Conservation (phyloP, 2,888 invertebrate species). For the Nebria brevicollis region DNA sequence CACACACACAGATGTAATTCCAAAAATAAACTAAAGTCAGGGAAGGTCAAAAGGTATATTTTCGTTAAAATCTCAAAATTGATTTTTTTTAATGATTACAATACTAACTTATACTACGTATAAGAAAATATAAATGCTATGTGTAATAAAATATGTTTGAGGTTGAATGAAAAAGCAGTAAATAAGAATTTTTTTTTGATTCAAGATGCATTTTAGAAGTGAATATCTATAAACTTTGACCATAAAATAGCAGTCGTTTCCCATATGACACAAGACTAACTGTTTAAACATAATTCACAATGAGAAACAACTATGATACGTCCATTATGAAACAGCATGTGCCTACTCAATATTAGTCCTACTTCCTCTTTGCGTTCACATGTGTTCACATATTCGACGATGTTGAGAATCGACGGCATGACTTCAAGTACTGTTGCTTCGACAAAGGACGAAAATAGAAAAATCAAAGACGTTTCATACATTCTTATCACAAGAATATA, state of each 20-base stretch:
- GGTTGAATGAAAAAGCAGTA: background rate
- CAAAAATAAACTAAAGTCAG: too few species aligned
- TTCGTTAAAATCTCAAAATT: too few species aligned
- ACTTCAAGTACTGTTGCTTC: background rate
- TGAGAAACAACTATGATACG: conserved; percentile 12
- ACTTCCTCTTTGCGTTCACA: background rate
- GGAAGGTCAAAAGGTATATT: too few species aligned
- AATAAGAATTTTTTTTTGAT: background rate
- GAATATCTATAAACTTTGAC: conserved; percentile 8
- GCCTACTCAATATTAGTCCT: background rate
- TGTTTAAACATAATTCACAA: conserved; percentile 17
- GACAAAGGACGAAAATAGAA: background rate
- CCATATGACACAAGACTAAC: conserved; percentile 18
- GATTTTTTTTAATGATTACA: too few species aligned
- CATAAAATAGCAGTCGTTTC: background rate
- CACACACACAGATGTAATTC: too few species aligned
- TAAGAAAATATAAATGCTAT: background rate
- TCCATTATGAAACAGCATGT: background rate
- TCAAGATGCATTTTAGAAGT: background rate
- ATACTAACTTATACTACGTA: too few species aligned
- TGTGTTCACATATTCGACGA: background rate
- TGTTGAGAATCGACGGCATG: background rate
- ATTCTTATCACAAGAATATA: too few species aligned
- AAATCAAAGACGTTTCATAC: background rate
- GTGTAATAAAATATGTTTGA: background rate